A percentile compares a stretch with the other conserved stretches of the same genome.
phyloP scores from a whole-genome alignment of 2,113 vertebrate species.

The Vulpes ferrilata region DNA sequence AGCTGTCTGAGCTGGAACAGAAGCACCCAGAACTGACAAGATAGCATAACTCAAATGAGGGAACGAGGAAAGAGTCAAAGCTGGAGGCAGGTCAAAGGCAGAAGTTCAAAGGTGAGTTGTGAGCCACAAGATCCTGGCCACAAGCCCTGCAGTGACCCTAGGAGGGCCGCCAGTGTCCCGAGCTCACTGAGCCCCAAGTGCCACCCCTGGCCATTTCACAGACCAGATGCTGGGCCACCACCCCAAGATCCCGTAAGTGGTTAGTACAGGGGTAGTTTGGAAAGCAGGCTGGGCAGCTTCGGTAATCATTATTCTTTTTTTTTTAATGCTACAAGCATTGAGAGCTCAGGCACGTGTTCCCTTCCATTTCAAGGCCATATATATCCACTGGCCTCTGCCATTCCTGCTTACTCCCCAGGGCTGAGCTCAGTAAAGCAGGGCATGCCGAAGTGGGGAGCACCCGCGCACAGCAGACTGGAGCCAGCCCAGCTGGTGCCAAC shows the following conservation, averaged over 20 bases:
- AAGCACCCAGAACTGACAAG: neutral
- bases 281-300: neutral
- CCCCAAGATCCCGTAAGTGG: neutral
- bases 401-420: neutral
- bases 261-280: no score
- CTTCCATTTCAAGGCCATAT: neutral
- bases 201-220: no score
- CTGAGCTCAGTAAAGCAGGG: neutral
- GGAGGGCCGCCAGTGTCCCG: neutral
- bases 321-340: neutral
- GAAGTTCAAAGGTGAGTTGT: neutral
- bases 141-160: neutral
- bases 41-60: neutral
- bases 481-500: neutral
- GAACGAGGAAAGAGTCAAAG: neutral
- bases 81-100: neutral
- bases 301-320: neutral
- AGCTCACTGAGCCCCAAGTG: neutral
- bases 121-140: neutral
- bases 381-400: neutral
- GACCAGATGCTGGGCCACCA: neutral
- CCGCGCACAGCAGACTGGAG: fast-evolving
- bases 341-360: neutral
- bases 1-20: neutral
- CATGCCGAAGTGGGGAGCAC: fast-evolving